Percentiles rank a stretch among this genome's conserved stretches.
phyloP scores from a whole-genome alignment of 2,113 vertebrate species.

The Panthera leo region DNA sequence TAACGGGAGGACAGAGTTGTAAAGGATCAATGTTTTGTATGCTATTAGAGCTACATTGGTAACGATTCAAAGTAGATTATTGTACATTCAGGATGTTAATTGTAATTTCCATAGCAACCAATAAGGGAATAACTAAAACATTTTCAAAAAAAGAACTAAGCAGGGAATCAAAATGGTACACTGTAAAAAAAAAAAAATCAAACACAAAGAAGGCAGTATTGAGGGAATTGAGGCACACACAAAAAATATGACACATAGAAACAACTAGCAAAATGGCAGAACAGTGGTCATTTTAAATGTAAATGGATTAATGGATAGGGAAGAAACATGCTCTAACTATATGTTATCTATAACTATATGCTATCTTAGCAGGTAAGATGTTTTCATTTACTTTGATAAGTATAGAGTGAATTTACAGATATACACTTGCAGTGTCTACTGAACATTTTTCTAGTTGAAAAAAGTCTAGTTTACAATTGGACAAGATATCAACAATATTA shows the following conservation, averaged over 20 bases:
- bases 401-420: neutral
- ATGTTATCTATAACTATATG: neutral
- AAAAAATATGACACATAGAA: neutral
- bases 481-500: neutral
- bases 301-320: neutral
- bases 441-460: neutral
- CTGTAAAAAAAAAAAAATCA: neutral
- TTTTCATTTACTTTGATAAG: neutral
- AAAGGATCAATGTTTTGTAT: neutral
- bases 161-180: neutral
- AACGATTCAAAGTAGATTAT: neutral
- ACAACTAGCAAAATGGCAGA: neutral
- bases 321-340: neutral
- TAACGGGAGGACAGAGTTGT: neutral
- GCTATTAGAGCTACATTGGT: neutral
- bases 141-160: neutral
- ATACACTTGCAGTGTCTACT: neutral
- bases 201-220: neutral
- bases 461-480: neutral
- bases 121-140: neutral
- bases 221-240: neutral
- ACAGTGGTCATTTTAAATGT: neutral
- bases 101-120: neutral
- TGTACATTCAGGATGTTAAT: neutral
- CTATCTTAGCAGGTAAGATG: neutral